Percentiles rank a stretch among this genome's conserved stretches.
phyloP scores from a whole-genome alignment of 2,113 vertebrate species.

The Alethe castanea region DNA sequence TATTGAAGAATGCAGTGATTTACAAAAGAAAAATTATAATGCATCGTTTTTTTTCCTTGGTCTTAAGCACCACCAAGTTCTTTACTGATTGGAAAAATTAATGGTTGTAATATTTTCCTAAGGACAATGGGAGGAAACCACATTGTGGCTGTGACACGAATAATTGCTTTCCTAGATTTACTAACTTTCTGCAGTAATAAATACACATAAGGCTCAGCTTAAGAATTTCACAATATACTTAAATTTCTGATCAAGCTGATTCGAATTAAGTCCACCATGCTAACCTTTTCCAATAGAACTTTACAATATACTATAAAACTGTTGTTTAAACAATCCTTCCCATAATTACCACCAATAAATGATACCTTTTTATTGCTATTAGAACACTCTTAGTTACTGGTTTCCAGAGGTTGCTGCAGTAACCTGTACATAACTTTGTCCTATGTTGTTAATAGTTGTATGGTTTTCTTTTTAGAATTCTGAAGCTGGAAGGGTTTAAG shows the following conservation, averaged over 20 bases:
- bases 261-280: slow-evolving; percentile 21
- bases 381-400: slow-evolving; percentile 18
- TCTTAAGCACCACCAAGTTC: neutral
- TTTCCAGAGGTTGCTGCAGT: slow-evolving; percentile 28
- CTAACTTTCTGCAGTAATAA: slow-evolving; percentile 29
- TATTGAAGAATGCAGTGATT: neutral
- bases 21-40: neutral
- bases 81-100: neutral
- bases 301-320: slow-evolving; percentile 53
- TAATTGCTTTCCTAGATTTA: slow-evolving; percentile 28
- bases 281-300: slow-evolving; percentile 49
- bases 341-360: slow-evolving; percentile 55
- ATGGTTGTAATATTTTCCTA: neutral
- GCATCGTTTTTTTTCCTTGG: neutral
- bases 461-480: slow-evolving; percentile 35
- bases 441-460: neutral
- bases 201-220: neutral
- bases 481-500: slow-evolving; percentile 63
- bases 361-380: slow-evolving; percentile 58
- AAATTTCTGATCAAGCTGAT: slow-evolving; percentile 49
- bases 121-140: neutral
- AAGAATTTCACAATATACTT: slow-evolving; percentile 37
- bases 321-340: slow-evolving; percentile 57
- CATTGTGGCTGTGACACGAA: neutral
- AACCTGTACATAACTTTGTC: slow-evolving; percentile 9